phyloP scores from a whole-genome alignment of 2,888 invertebrate species.

The Temnothorax unifasciatus region DNA sequence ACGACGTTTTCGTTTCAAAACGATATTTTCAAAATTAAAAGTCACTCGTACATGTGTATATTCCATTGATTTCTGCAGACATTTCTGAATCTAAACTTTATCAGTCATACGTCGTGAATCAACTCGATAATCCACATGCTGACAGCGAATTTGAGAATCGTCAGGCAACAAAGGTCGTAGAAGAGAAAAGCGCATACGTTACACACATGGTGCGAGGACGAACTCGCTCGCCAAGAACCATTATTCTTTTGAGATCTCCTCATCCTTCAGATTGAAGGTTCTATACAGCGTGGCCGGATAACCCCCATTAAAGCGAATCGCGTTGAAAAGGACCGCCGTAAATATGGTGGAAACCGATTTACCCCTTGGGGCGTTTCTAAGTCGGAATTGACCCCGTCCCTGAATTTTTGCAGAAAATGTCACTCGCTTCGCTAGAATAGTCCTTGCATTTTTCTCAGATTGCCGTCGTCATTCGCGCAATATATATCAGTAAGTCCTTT shows the following conservation, averaged over 20 bases:
- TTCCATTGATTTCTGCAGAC: background rate
- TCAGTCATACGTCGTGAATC: background rate
- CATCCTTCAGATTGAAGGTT: constrained; percentile 56
- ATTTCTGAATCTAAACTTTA: background rate
- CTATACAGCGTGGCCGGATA: constrained; percentile 63
- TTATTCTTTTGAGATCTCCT: constrained; percentile 59
- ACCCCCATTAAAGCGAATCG: constrained; percentile 73
- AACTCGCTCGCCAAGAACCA: constrained; percentile 49
- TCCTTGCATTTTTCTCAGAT: constrained; percentile 1
- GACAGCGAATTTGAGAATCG: constrained; percentile 6
- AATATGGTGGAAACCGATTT: constrained; percentile 62
- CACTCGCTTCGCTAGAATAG: constrained; percentile 7
- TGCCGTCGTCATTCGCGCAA: background rate
- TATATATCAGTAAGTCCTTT: background rate
- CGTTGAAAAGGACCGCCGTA: constrained; percentile 71
- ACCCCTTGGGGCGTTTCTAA: constrained; percentile 52
- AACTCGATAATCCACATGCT: background rate
- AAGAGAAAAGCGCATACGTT: constrained; percentile 33
- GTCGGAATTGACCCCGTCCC: constrained; percentile 44
- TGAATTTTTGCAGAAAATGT: constrained; percentile 43
- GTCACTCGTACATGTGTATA: background rate
- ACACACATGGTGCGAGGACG: constrained; percentile 55
- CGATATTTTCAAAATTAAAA: constrained; percentile 1
- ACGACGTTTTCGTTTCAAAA: background rate
- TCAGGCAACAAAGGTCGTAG: constrained; percentile 52